A percentile compares a stretch with the other conserved stretches of the same genome.
Conservation (phyloP, 1,140 invertebrate species). For the Catajapyx aquilonaris region DNA sequence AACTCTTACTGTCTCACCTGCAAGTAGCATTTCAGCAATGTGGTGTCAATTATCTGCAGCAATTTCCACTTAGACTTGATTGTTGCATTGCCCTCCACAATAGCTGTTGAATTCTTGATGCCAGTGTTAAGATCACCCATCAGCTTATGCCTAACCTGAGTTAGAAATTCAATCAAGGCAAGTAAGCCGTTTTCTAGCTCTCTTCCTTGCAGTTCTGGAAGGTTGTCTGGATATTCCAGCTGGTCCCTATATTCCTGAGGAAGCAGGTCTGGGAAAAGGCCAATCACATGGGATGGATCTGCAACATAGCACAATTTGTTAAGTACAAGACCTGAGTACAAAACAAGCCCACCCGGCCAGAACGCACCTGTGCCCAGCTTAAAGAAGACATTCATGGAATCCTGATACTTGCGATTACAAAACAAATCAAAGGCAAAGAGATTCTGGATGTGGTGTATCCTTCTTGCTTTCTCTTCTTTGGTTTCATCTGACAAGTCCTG, state of each 20-base stretch:
- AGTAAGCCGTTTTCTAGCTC: conserved; percentile 74
- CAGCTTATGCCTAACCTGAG: conserved; percentile 30
- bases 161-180: conserved; percentile 75
- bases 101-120: conserved; percentile 12
- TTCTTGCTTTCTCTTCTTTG: conserved; percentile 54
- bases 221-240: conserved; percentile 30
- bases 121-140: conserved; percentile 24
- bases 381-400: conserved; percentile 77
- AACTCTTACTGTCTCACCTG: too few species aligned
- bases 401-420: conserved; percentile 61
- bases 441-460: conserved; percentile 70
- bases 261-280: conserved; percentile 74
- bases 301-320: conserved; percentile 11
- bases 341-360: background rate
- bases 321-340: too few species aligned
- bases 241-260: conserved; percentile 36
- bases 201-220: conserved; percentile 47
- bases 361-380: conserved; percentile 48
- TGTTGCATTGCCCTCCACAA: conserved; percentile 25
- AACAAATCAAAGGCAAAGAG: conserved; percentile 79
- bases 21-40: conserved; percentile 86
- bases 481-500: conserved; percentile 67
- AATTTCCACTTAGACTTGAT: conserved; percentile 35
- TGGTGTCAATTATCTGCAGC: conserved; percentile 88
- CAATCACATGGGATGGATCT: conserved; percentile 87